phyloP scores from a whole-genome alignment of 2,888 invertebrate genomes.

The Griposia aprilina region DNA sequence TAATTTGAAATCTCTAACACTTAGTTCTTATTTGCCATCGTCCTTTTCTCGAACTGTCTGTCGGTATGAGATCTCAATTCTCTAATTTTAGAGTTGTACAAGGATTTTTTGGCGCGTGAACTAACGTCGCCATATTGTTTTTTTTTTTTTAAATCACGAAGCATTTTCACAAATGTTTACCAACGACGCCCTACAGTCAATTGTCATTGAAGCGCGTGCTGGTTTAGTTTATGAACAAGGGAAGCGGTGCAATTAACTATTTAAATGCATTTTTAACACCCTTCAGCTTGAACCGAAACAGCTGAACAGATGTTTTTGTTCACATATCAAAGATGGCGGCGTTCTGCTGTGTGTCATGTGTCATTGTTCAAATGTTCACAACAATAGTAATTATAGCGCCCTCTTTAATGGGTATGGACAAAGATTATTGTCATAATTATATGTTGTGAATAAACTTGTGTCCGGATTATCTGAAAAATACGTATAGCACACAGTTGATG shows the following conservation, averaged over 20 bases:
- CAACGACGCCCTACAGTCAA: not conserved
- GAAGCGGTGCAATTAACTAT: not conserved
- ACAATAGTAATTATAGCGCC: slow-evolving; percentile 36
- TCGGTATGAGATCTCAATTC: no score
- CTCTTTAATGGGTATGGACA: slow-evolving; percentile 26
- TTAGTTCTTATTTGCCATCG: not conserved
- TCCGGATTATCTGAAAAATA: slow-evolving; percentile 17
- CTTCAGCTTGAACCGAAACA: slow-evolving; percentile 7
- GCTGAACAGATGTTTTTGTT: slow-evolving; percentile 28
- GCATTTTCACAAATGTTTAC: not conserved
- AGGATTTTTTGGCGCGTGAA: not conserved
- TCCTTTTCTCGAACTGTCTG: not conserved
- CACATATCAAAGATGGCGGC: slow-evolving; percentile 49
- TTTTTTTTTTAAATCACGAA: not conserved
- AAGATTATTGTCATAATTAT: slow-evolving; percentile 48
- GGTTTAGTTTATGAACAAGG: not conserved
- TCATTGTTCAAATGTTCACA: slow-evolving; percentile 14
- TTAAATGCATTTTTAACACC: not conserved
- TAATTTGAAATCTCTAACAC: not conserved
- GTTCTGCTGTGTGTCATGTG: slow-evolving; percentile 1
- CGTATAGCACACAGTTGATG: not conserved
- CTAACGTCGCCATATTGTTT: not conserved
- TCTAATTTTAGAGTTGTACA: not conserved
- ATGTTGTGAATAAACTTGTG: slow-evolving; percentile 26
- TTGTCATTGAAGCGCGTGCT: no score